Evolutionary conservation across 2,113 vertebrate genomes (phyloP), one percentile per base, ranked within the genome.

Genomic region (Chloroceryle aenea): DNA sequence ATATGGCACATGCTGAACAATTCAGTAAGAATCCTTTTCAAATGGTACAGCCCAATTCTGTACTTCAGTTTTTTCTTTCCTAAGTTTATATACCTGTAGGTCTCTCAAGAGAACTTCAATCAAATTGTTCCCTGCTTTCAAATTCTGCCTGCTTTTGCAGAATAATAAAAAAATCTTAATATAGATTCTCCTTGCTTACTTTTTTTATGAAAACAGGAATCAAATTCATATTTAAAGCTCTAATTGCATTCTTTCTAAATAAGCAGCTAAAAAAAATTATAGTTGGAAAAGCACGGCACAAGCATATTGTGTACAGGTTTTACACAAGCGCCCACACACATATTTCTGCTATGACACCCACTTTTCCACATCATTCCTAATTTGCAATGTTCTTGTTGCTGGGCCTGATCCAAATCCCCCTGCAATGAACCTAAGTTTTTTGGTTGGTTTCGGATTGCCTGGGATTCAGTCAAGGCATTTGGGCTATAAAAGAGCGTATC

Each of bases 301-400:
- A 67, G 38, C 85, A 92, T 90, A 92, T 84, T 93, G 87, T 88
- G 30, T 43, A 77, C 74, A 90, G 67, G 63, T 93, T 96, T 95
- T 77, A 77, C 47, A 87, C 67, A 90, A 88, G 59, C 25, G 0
- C 87, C 95, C 68, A 95, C 59, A 4, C 95, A 77, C 89, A 94
- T 96, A 96, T 80, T 97, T 96, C 79, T 93, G 56, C 68, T 34
- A 14, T 96, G 95, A 96, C 95, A 96, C 47, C 47, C 71, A 73
- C 71, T 95, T 96, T 91, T 94, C 85, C 93, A 93, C 78, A 94
- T 90, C 78, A 88, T 87, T 93, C 90, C 85, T 96, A 83, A 93
- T 95, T 93, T 96, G 87, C 78, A 88, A 66, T 90, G 85, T 95
- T 90, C 94, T 80, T 67, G 29, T 80, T 80, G 20, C 87, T 96